Evolutionary conservation across 2,113 vertebrate genomes (phyloP).

Genomic region (Strigops habroptila): DNA sequence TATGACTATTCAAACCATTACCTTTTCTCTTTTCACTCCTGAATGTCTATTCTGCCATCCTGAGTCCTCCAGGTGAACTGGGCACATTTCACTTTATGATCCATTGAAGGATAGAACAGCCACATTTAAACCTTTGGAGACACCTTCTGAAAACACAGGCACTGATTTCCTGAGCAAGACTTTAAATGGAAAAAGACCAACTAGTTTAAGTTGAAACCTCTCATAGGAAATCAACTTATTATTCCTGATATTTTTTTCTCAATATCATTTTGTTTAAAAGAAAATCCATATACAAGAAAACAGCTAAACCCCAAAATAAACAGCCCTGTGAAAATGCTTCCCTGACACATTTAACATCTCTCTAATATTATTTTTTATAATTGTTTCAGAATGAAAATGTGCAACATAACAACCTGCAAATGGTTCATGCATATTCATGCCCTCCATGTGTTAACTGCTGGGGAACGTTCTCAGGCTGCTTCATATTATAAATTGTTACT

Average conservation of each 20-base stretch:
- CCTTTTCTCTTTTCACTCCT: not conserved
- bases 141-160: not conserved
- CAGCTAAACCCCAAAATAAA: not conserved
- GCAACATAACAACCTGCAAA: conserved; percentile 13
- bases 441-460: not conserved
- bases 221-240: not conserved
- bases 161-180: not conserved
- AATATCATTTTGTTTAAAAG: not conserved
- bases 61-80: not conserved
- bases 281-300: not conserved
- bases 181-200: not conserved
- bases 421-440: conserved; percentile 19
- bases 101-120: not conserved
- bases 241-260: not conserved
- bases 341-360: not conserved
- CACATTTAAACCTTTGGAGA: not conserved
- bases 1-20: not conserved
- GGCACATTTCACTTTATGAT: not conserved
- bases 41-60: not conserved
- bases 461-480: not conserved
- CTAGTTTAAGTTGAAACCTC: not conserved
- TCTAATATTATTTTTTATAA: conserved; percentile 34
- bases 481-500: conserved; percentile 2
- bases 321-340: not conserved
- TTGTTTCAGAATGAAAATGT: conserved; percentile 9